phyloP scores from a whole-genome alignment of 2,797 vertebrate genomes.

The Emys orbicularis region DNA sequence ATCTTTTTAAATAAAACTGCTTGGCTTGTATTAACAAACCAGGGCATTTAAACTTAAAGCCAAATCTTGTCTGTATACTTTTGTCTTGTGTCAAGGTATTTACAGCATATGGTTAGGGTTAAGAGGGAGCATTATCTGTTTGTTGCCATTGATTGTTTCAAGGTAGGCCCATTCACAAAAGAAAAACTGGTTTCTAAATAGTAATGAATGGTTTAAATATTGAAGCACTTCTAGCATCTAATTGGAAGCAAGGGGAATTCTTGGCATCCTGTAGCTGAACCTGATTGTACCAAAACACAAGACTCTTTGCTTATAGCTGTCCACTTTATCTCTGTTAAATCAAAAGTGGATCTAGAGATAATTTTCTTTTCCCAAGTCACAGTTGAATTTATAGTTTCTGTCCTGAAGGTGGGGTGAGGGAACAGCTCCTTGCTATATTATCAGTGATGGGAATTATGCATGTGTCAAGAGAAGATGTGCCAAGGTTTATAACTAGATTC shows the following conservation, averaged over 20 bases:
- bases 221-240: constrained; percentile 67
- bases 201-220: constrained; percentile 70
- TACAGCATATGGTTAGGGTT: constrained; percentile 39
- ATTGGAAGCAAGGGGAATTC: constrained; percentile 78
- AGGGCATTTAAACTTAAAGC: neutral
- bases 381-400: constrained; percentile 11
- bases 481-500: rapidly evolving
- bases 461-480: neutral
- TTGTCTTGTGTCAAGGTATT: constrained; percentile 53
- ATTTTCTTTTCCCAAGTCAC: neutral
- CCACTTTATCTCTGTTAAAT: constrained; percentile 13
- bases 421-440: neutral
- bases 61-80: neutral
- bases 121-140: constrained; percentile 61
- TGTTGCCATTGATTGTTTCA: constrained; percentile 72
- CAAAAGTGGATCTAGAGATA: neutral
- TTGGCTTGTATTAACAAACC: neutral
- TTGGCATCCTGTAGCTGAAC: constrained; percentile 61
- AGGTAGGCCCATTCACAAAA: constrained; percentile 65
- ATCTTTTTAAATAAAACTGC: rapidly evolving
- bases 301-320: constrained; percentile 53
- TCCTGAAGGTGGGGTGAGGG: neutral
- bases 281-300: constrained; percentile 50
- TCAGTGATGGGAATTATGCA: neutral
- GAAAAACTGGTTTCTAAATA: constrained; percentile 71